Evolutionary conservation across 2,797 vertebrate genomes (phyloP).

Genomic region (Strix occidentalis): DNA sequence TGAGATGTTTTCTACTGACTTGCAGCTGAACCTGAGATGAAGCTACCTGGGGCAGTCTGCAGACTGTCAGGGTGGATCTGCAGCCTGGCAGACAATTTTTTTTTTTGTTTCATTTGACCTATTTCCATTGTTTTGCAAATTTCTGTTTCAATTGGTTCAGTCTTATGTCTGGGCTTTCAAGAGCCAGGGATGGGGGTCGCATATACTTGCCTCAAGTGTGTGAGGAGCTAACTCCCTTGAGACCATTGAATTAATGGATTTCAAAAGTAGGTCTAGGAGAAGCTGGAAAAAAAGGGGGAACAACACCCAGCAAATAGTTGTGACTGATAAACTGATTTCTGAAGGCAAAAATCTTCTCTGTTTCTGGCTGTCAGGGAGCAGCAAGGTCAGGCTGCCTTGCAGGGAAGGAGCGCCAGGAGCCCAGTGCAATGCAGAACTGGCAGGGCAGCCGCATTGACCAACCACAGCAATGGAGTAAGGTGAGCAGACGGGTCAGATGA

Average conservation of each 20-base stretch:
- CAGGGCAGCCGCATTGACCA: neutral
- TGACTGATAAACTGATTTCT: neutral
- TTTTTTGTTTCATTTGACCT: neutral
- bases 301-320: neutral
- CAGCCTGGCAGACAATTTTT: neutral
- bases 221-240: neutral
- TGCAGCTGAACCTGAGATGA: neutral
- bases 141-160: neutral
- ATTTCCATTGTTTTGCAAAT: neutral
- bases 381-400: neutral
- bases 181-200: neutral
- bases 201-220: neutral
- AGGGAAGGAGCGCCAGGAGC: neutral
- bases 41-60: neutral
- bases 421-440: neutral
- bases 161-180: neutral
- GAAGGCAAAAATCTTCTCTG: neutral
- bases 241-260: neutral
- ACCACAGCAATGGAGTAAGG: neutral
- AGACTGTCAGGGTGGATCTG: neutral
- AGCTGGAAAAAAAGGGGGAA: neutral
- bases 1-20: neutral
- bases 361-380: neutral
- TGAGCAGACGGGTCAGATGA: rapidly evolving
- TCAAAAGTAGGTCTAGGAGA: neutral